These are phyloP conservation scores for Trichogramma pretiosum DNA, from an alignment of 1,140 invertebrate species.

Conservation along the genomic window DNA sequence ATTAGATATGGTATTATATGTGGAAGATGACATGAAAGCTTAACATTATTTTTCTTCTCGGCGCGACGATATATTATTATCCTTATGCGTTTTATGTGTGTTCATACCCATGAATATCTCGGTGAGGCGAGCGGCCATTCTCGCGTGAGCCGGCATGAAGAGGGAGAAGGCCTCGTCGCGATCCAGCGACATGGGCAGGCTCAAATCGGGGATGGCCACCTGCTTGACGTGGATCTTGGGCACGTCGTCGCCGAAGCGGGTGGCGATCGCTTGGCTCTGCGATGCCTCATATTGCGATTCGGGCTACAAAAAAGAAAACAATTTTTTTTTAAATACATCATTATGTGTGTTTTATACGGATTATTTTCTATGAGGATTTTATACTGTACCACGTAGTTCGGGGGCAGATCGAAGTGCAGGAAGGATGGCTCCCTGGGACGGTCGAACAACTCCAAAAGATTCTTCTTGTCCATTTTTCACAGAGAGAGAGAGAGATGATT, in stretches of 20 bases:
- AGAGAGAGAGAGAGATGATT: too few species aligned
- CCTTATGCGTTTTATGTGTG: not conserved
- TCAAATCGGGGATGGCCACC: slow-evolving; percentile 61
- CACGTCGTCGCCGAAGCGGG: slow-evolving; percentile 52
- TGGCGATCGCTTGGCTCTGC: slow-evolving; percentile 44
- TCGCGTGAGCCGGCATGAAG: slow-evolving; percentile 63
- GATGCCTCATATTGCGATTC: slow-evolving; percentile 55
- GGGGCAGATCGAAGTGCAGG: slow-evolving; percentile 54
- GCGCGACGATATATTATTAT: not conserved
- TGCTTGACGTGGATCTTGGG: slow-evolving; percentile 54
- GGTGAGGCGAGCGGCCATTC: slow-evolving; percentile 60
- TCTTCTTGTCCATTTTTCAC: too few species aligned
- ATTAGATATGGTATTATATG: not conserved
- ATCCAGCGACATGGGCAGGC: slow-evolving; percentile 55
- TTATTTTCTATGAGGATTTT: too few species aligned
- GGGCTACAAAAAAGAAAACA: too few species aligned
- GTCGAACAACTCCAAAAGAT: slow-evolving; percentile 57
- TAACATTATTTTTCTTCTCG: not conserved
- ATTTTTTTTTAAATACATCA: too few species aligned
- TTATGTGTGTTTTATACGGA: too few species aligned
- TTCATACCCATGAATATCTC: slow-evolving; percentile 61
- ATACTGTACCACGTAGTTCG: slow-evolving; percentile 43
- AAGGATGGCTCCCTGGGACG: slow-evolving; percentile 65
- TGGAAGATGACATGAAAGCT: not conserved
- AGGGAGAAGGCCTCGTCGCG: slow-evolving; percentile 64